Conservation (phyloP, 2,888 invertebrate species). For the Labia minor region DNA sequence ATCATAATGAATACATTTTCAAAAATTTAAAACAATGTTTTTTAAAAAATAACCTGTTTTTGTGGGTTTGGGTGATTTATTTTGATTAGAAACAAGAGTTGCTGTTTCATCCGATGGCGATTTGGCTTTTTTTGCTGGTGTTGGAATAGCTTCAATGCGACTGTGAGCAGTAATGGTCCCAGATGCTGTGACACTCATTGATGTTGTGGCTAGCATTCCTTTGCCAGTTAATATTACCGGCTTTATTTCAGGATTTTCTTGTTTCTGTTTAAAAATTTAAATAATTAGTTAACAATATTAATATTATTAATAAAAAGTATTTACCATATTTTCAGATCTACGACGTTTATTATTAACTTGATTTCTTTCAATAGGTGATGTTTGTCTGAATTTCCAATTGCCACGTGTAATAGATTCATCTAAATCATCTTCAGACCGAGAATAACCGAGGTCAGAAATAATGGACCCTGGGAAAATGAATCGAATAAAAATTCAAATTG, state of each 20-base stretch:
- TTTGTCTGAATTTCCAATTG: constrained; percentile 29
- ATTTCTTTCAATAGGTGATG: constrained; percentile 29
- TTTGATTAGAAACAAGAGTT: not conserved
- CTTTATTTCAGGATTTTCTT: not conserved
- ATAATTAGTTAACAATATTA: no score
- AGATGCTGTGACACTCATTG: not conserved
- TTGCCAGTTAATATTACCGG: not conserved
- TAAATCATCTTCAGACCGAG: constrained; percentile 73
- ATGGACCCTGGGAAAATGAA: constrained; percentile 46
- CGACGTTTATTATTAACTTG: constrained; percentile 35
- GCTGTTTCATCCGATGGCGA: not conserved
- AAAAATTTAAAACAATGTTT: no score
- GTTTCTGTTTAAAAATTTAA: not conserved
- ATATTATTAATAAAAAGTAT: no score
- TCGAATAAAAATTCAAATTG: constrained; percentile 20
- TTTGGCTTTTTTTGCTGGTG: not conserved
- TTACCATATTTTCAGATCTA: constrained; percentile 28
- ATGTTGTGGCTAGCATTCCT: not conserved
- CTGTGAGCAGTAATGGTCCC: not conserved
- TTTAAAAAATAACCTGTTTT: not conserved
- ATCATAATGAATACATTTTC: not conserved
- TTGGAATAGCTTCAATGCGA: not conserved
- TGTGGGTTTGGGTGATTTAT: not conserved
- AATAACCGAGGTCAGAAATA: constrained; percentile 68
- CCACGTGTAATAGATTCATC: constrained; percentile 41